Evolutionary conservation across 2,113 vertebrate genomes (phyloP), one percentile per base, ranked within the genome.

Genomic region (Fregata magnificens): DNA sequence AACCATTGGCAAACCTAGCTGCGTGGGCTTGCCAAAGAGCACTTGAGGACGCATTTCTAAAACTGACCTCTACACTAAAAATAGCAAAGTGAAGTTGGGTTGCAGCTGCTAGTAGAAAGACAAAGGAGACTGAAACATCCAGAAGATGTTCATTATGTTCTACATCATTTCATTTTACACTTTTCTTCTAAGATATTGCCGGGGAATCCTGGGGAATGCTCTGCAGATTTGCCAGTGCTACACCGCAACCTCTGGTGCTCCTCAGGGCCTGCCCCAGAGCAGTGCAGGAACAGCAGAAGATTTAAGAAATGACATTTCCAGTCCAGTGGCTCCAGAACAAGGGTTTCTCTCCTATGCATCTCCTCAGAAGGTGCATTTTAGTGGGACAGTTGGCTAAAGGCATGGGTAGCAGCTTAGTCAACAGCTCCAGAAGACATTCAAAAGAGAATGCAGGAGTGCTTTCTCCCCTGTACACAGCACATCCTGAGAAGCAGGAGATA

Each of bases 1-100:
- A 82, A 55, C 82, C 2, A 0, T 26, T 88, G 90, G 74, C 86
- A 96, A 83, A 53, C 9, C 70, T 26, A 40, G 36, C 77, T 80
- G 74, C 1, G 0, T 16, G n/a, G 67, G 13, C 62, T 36, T 86
- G 95, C 94, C 95, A 97, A 72, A 73, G 93, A 82, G 89, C 84
- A 90, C 71, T 83, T 70, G 78, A 95, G 93, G 96, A 95, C 66
- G 20, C 70, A 24, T 88, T 88, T 88, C 78, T 49, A 56, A 84
- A 72, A 70, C 62, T 87, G 89, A 89, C 93, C 91, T 88, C 87
- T n/a, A 32, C 74, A 7, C 66, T 76, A 91, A 94, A 95, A 87
- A 90, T 81, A 97, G 82, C 32, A 10, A 70, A 73, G 93, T 22
- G 28, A 61, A 92, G 61, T 25, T 62, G 82, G 59, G 58, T 55